Evolutionary conservation across 2,797 vertebrate genomes (phyloP).

Genomic region (Cephalopachus bancanus): DNA sequence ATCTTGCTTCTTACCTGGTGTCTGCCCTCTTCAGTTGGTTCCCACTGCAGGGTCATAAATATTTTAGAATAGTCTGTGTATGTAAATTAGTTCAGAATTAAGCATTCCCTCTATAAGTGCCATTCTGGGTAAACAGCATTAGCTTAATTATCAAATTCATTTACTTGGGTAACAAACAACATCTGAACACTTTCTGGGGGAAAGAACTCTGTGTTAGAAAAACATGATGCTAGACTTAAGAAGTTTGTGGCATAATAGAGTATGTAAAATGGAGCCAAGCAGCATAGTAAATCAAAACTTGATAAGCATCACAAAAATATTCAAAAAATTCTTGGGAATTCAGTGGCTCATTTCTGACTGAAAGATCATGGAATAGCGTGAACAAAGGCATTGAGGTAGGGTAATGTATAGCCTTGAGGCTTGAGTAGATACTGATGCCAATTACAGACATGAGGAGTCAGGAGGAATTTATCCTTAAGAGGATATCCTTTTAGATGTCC

Average conservation of each 20-base stretch:
- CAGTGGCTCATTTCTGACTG: background rate
- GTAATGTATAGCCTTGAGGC: background rate
- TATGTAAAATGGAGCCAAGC: background rate
- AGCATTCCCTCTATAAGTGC: background rate
- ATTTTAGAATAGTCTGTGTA: background rate
- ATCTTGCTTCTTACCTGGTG: background rate
- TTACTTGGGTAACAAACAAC: background rate
- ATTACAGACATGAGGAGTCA: background rate
- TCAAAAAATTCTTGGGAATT: background rate
- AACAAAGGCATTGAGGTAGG: background rate
- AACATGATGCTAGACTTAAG: background rate
- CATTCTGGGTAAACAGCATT: background rate
- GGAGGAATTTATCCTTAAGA: conserved; percentile 42
- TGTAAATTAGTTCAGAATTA: background rate
- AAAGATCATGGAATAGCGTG: background rate
- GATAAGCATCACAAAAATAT: conserved; percentile 30
- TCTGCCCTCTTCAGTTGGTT: background rate
- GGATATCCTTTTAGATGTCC: conserved; percentile 2
- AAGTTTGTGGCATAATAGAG: background rate
- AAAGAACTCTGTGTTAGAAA: background rate
- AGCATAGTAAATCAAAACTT: background rate
- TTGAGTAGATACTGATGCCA: background rate
- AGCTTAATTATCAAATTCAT: background rate
- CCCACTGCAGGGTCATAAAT: background rate
- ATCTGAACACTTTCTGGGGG: background rate